These are phyloP conservation scores for Cydia splendana DNA, from an alignment of 1,140 invertebrate genomes.

Conservation along the genomic window DNA sequence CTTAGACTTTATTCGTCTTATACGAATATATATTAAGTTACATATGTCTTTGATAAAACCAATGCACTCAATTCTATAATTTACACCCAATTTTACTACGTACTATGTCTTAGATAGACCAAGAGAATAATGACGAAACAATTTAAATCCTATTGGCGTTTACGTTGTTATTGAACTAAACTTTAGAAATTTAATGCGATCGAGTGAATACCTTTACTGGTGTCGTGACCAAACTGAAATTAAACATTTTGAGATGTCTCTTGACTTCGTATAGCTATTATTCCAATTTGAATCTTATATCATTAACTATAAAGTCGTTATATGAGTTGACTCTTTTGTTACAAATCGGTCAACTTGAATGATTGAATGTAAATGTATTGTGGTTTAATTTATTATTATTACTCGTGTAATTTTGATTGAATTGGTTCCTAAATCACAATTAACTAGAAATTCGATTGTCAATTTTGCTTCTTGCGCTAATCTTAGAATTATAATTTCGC, in stretches of 20 bases:
- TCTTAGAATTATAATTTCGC: too few relatives aligned
- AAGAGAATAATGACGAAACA: too few relatives aligned
- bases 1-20: too few relatives aligned
- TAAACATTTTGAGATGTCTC: conserved; percentile 39
- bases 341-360: too few relatives aligned
- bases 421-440: conserved; percentile 18
- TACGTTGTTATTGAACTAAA: background rate
- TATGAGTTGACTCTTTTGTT: too few relatives aligned
- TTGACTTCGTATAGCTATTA: background rate
- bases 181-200: too few relatives aligned
- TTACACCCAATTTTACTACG: too few relatives aligned
- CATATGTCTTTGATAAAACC: too few relatives aligned
- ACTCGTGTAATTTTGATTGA: conserved; percentile 10
- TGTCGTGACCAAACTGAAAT: conserved; percentile 45
- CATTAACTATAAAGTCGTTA: too few relatives aligned
- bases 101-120: too few relatives aligned
- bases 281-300: background rate
- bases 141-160: background rate
- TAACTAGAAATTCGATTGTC: background rate
- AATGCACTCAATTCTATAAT: too few relatives aligned
- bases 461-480: background rate
- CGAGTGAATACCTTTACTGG: background rate
- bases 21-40: too few relatives aligned
- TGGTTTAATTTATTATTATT: conserved; percentile 22
- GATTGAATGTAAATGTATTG: background rate